Evolutionary conservation across 2,113 vertebrate genomes (phyloP).

Genomic region (Tichodroma muraria): DNA sequence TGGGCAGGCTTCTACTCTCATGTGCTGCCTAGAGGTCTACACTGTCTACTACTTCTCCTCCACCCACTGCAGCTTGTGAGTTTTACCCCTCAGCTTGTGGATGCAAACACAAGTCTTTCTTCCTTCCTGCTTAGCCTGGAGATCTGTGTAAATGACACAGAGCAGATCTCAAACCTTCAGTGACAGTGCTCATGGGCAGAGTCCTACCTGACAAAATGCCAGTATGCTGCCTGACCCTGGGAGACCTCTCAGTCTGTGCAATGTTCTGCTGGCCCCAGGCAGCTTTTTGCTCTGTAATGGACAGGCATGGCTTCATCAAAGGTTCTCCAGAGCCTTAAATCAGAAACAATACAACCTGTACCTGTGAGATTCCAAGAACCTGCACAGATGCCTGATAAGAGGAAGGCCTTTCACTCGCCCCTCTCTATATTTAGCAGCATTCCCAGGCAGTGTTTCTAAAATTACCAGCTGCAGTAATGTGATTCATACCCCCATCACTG

Average conservation of each 20-base stretch:
- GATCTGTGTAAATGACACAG: background rate
- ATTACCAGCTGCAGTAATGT: constrained; percentile 36
- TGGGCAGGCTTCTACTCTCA: background rate
- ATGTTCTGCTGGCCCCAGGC: constrained; percentile 17
- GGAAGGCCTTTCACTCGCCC: background rate
- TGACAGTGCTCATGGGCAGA: background rate
- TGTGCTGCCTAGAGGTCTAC: background rate
- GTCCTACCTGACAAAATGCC: constrained; percentile 13
- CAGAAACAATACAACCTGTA: background rate
- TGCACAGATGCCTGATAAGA: background rate
- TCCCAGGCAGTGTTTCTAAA: constrained; percentile 46
- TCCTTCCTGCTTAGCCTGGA: background rate
- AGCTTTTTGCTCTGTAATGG: background rate
- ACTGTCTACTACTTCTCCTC: background rate
- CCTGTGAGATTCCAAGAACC: background rate
- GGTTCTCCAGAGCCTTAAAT: constrained; percentile 14
- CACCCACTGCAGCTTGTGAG: background rate
- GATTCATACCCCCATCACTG: constrained; percentile 31
- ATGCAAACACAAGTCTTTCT: background rate
- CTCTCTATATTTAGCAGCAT: constrained; percentile 44
- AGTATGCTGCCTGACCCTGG: background rate
- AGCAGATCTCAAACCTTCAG: background rate
- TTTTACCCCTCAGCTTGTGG: background rate
- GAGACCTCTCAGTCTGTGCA: background rate
- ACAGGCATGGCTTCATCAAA: constrained; percentile 13